Evolutionary conservation across 2,797 vertebrate species (phyloP).

Genomic region (Tiaroga cobitis): DNA sequence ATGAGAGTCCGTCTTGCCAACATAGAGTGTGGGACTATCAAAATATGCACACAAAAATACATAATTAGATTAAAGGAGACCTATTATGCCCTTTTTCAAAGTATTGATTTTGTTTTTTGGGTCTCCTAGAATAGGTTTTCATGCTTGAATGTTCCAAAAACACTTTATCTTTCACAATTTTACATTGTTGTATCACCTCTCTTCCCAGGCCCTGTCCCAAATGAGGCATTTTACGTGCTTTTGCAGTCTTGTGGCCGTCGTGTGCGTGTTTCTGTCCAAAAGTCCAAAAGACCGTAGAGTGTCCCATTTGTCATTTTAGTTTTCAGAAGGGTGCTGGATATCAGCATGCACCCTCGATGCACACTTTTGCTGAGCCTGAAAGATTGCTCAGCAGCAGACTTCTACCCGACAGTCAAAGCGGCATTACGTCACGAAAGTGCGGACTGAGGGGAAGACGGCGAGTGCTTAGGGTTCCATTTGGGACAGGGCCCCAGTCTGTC

Average conservation of each 20-base stretch:
- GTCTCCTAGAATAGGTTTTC: not conserved
- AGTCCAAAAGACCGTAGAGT: not conserved
- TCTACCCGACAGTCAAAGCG: too few relatives aligned
- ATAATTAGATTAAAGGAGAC: conserved; percentile 4
- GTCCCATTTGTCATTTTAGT: not conserved
- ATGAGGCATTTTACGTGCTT: not conserved
- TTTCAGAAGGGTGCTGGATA: not conserved
- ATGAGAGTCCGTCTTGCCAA: conserved; percentile 87
- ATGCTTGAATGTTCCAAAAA: not conserved
- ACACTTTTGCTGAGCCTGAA: too few relatives aligned
- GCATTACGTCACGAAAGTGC: too few relatives aligned
- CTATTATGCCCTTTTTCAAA: not conserved
- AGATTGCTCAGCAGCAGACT: too few relatives aligned
- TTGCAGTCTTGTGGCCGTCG: not conserved
- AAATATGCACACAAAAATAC: conserved; percentile 33
- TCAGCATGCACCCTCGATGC: too few relatives aligned
- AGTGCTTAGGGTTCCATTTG: too few relatives aligned
- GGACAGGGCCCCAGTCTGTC: too few relatives aligned
- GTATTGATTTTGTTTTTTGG: not conserved
- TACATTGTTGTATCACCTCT: not conserved
- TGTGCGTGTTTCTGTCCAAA: too few relatives aligned
- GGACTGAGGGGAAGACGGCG: too few relatives aligned
- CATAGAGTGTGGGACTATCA: conserved; percentile 88
- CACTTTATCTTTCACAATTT: not conserved
- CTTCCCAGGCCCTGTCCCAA: not conserved